Evolutionary conservation across 2,113 vertebrate genomes (phyloP), one percentile per base, ranked within the genome.

Genomic region (Buteo buteo): DNA sequence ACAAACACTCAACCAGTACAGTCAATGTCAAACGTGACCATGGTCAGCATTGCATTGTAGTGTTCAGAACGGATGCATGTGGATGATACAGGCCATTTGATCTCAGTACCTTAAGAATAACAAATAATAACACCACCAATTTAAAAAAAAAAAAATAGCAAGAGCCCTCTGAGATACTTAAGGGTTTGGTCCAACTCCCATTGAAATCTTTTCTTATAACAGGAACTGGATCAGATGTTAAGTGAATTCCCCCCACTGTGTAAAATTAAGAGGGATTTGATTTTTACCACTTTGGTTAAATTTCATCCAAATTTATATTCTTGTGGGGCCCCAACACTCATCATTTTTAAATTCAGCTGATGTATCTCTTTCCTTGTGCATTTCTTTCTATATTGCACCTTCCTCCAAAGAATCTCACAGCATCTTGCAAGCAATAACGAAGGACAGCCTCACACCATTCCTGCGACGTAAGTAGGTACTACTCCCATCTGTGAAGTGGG

Each of bases 41-140:
- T 25, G 74, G 95, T 94, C 96, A 94, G 94, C 89, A 94, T 98
- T 95, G 92, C 96, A 97, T 92, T 98, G 96, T 98, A 98, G 97
- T 98, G 97, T 98, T 98, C 94, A 86, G 65, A 96, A 96, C 24
- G 16, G 92, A 97, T 96, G 94, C 92, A 79, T 81, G 91, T 82
- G 84, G 76, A 95, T 92, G 80, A 96, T 91, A 94, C 88, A 97
- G 94, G 86, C 64, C 70, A 62, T 94, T 96, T 92, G 82, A 94
- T 91, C 91, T 90, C 79, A 90, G 89, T 94, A 96, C 90, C 91
- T 90, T 88, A 89, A 94, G 47, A 93, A 86, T 78, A 95, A 94
- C 90, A 95, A 97, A 90, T 96, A 88, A 58, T 61, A 92, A 95
- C 57, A 95, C 71, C 50, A 97, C 73, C 74, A 88, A 94, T 62